Evolutionary conservation across 2,113 vertebrate species (phyloP).

Genomic region (Mystacornis crossleyi): DNA sequence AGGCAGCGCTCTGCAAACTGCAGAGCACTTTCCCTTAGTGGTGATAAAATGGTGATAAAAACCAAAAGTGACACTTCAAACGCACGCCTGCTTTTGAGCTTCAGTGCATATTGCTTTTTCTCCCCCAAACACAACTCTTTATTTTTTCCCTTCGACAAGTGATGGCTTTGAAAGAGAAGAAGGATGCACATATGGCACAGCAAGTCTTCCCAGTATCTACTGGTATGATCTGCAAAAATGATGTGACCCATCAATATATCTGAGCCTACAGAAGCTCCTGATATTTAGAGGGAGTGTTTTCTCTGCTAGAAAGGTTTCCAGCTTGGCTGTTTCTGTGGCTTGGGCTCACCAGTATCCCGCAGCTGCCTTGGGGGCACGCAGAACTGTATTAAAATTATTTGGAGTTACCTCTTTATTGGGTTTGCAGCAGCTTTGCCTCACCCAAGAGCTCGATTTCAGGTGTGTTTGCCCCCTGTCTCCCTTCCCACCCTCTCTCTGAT

Average conservation of each 20-base stretch:
- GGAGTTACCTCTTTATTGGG: neutral
- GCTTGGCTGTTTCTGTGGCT: neutral
- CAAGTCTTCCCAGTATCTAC: neutral
- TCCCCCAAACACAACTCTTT: neutral
- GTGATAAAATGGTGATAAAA: slow-evolving; percentile 66
- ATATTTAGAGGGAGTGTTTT: neutral
- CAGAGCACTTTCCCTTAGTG: slow-evolving; percentile 33
- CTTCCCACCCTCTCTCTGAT: neutral
- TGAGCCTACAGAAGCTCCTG: neutral
- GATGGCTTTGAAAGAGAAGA: slow-evolving; percentile 15
- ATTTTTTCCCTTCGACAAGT: neutral
- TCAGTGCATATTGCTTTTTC: neutral
- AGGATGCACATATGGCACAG: neutral
- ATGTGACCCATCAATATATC: neutral
- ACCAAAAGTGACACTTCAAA: slow-evolving; percentile 69
- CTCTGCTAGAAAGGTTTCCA: neutral
- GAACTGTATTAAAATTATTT: neutral
- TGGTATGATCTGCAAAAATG: neutral
- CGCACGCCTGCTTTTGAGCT: neutral
- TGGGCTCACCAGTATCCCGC: neutral
- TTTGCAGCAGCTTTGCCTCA: neutral
- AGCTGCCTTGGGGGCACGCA: neutral
- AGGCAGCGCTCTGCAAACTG: slow-evolving; percentile 14
- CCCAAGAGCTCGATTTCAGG: neutral
- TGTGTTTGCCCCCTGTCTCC: neutral